A percentile compares a stretch with the other conserved stretches of the same genome.
These are phyloP conservation scores for Lordiphosa mommai DNA, from an alignment of 1,140 invertebrate species.

Conservation along the genomic window DNA sequence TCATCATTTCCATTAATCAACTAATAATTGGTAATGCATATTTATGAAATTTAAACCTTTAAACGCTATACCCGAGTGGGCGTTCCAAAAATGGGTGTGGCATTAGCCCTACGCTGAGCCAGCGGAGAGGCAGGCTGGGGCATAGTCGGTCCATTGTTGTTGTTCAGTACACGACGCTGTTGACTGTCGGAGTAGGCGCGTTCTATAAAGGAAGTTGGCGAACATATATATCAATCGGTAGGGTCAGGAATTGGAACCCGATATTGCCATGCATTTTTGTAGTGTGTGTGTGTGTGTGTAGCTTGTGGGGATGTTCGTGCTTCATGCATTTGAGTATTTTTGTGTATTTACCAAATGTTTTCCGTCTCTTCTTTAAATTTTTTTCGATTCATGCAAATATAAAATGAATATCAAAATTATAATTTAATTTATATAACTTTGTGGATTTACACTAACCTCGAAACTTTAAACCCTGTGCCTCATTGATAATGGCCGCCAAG, in stretches of 20 bases:
- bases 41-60: slow-evolving; percentile 59
- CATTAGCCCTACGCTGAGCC: slow-evolving; percentile 52
- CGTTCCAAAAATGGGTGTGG: slow-evolving; percentile 59
- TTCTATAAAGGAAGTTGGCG: slow-evolving; percentile 44
- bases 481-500: slow-evolving; percentile 75
- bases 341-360: slow-evolving; percentile 64
- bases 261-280: slow-evolving; percentile 49
- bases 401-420: slow-evolving; percentile 25
- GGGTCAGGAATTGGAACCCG: slow-evolving; percentile 1
- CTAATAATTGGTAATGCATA: slow-evolving; percentile 48
- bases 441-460: slow-evolving; percentile 57
- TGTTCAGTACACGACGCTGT: slow-evolving; percentile 60
- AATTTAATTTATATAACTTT: neutral
- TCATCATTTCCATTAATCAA: slow-evolving; percentile 23
- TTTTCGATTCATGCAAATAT: slow-evolving; percentile 51
- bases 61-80: slow-evolving; percentile 73
- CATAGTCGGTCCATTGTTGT: slow-evolving; percentile 61
- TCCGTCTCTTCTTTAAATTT: slow-evolving; percentile 64
- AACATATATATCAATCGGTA: slow-evolving; percentile 15
- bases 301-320: slow-evolving; percentile 7
- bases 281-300: slow-evolving; percentile 13
- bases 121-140: slow-evolving; percentile 62
- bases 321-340: slow-evolving; percentile 43
- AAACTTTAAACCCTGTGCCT: slow-evolving; percentile 73
- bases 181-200: slow-evolving; percentile 76